Evolutionary conservation across 2,797 vertebrate species (phyloP).

Genomic region (Arnoldichthys spilopterus): DNA sequence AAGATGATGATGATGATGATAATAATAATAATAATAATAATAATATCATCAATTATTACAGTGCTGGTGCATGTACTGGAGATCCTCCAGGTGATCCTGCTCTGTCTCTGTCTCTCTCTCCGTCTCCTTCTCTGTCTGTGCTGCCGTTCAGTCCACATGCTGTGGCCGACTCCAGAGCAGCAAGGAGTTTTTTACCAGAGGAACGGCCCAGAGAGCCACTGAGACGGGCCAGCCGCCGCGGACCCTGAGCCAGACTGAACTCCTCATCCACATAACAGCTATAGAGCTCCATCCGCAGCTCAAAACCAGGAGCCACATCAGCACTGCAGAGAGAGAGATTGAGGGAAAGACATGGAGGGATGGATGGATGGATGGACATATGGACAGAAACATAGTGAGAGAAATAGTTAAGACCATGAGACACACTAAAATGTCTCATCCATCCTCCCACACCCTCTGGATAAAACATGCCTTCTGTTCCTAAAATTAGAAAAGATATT

Average conservation of each 20-base stretch:
- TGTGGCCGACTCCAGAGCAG: slow-evolving; percentile 75
- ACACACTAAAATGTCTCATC: not conserved
- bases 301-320: slow-evolving; percentile 79
- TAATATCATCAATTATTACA: slow-evolving; percentile 62
- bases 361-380: not conserved
- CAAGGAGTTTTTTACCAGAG: slow-evolving; percentile 79
- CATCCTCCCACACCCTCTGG: not conserved
- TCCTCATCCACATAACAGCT: slow-evolving; percentile 81
- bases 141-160: slow-evolving; percentile 66
- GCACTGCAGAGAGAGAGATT: slow-evolving; percentile 65
- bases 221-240: slow-evolving; percentile 78
- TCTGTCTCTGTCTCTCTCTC: not conserved
- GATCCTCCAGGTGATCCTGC: slow-evolving; percentile 45
- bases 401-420: too few species aligned
- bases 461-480: not conserved
- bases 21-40: not conserved
- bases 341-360: not conserved
- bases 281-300: slow-evolving; percentile 84
- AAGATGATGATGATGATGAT: not conserved
- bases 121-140: slow-evolving; percentile 9
- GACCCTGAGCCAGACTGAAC: slow-evolving; percentile 65
- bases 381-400: not conserved
- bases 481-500: not conserved
- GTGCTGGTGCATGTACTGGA: slow-evolving; percentile 68
- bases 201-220: slow-evolving; percentile 84